Conservation (phyloP, 2,888 invertebrate genomes). For the Chesias legatella region DNA sequence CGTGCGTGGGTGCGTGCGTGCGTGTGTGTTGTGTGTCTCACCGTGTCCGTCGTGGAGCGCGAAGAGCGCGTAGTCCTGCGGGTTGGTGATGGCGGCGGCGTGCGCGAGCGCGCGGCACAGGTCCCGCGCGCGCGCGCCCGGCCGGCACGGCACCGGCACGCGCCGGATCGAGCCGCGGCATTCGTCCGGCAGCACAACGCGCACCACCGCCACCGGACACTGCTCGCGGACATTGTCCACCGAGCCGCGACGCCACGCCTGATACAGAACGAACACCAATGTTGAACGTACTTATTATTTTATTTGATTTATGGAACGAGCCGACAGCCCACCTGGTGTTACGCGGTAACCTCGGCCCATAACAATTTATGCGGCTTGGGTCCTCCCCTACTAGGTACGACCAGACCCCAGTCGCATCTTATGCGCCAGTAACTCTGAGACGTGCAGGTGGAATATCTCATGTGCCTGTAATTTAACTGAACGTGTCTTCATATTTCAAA, state of each 20-base stretch:
- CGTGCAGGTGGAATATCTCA: no score
- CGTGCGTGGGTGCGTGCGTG: no score
- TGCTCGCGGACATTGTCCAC: constrained; percentile 46
- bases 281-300: not conserved
- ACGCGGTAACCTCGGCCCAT: no score
- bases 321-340: no score
- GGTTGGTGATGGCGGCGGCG: constrained; percentile 96
- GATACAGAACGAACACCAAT: not conserved
- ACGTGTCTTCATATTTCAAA: no score
- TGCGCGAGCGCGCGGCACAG: constrained; percentile 97
- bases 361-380: no score
- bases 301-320: no score
- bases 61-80: constrained; percentile 96
- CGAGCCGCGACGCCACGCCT: constrained; percentile 78
- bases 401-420: no score
- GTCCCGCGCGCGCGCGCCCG: constrained; percentile 95
- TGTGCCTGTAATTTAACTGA: no score
- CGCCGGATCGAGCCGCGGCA: constrained; percentile 94
- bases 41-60: constrained; percentile 94
- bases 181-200: constrained; percentile 96
- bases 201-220: constrained; percentile 82
- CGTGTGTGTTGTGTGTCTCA: constrained; percentile 62
- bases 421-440: no score
- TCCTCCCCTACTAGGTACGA: no score
- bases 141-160: constrained; percentile 94